Evolutionary conservation across 2,888 invertebrate genomes (phyloP), one percentile per base, ranked within the genome.

Genomic region (Phlogophora meticulosa): DNA sequence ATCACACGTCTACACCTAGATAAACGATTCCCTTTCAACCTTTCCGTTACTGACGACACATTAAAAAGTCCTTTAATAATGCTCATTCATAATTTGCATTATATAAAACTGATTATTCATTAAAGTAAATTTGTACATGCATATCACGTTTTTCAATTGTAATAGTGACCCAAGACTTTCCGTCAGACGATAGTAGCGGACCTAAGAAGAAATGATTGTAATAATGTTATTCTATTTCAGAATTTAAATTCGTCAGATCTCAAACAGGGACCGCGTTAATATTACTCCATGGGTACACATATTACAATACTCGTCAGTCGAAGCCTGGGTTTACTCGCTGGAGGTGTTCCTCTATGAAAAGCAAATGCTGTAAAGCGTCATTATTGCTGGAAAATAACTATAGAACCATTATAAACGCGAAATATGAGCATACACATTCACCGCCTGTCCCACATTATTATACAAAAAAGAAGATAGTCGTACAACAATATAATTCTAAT

Each of bases 281-380:
- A 43, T 32, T 75, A 0, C 53, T 52, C 0, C 42, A 66, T 11
- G 78, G 77, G 4, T 78, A 36, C 11, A 75, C 74, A 1, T 74
- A 75, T 22, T 74, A 74, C 9, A 49, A 58, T 32, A 49, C 56
- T 7, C 53, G 48, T 5, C 57, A 63, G 5, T 38, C 36, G 1
- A 74, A 48, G 38, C 5, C 28, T 1, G 75, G 56, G 0, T 11
- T 17, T 7, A 40, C 28, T 2, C 63, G 63, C 4, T 73, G 73
- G 73, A 75, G 75, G 15, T 75, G 73, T 45, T 75, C 73, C 1
- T 73, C 73, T 0, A 75, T 63, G 70, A 75, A 59, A 55, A 73
- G 73, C 43, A 73, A 55, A 34, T 10, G n/a, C 36, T 73, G 73
- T 20, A 73, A 55, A 63, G 73, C 75, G 7, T 15, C 49, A 4